Conservation (phyloP, 2,113 vertebrate genomes). For the Oophaga pumilio region DNA sequence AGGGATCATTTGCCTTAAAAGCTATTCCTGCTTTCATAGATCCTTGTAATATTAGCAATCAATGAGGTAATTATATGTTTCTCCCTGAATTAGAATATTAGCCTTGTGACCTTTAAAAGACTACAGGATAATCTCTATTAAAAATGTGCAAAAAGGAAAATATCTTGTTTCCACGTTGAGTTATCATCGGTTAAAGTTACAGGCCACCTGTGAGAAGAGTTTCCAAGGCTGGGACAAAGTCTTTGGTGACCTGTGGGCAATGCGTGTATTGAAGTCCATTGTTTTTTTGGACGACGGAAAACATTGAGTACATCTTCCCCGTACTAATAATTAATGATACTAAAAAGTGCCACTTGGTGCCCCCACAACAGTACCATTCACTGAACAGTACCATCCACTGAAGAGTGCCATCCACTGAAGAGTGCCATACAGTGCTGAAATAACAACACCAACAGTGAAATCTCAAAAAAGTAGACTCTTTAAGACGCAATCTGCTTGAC, state of each 20-base stretch:
- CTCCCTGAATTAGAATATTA: neutral
- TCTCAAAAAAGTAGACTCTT: too few relatives aligned
- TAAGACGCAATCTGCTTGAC: too few relatives aligned
- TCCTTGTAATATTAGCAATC: neutral
- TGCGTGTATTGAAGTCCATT: too few relatives aligned
- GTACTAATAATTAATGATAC: too few relatives aligned
- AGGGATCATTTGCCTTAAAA: neutral
- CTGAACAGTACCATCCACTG: too few relatives aligned
- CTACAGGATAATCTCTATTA: neutral
- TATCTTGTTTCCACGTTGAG: neutral
- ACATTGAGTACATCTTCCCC: too few relatives aligned
- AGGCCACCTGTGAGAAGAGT: neutral
- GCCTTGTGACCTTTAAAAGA: slow-evolving; percentile 11
- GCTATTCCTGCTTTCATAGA: neutral
- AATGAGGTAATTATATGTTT: neutral
- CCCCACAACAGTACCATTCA: too few relatives aligned
- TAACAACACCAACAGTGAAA: too few relatives aligned
- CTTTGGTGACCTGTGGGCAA: neutral
- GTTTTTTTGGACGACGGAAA: too few relatives aligned
- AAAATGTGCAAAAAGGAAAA: neutral
- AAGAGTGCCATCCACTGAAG: too few relatives aligned
- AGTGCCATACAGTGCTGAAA: too few relatives aligned
- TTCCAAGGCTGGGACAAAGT: neutral
- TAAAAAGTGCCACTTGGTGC: too few relatives aligned
- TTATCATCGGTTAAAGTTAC: neutral